These are phyloP conservation scores for Achatina immaculata DNA, from an alignment of 1,140 invertebrate genomes.

Conservation along the genomic window DNA sequence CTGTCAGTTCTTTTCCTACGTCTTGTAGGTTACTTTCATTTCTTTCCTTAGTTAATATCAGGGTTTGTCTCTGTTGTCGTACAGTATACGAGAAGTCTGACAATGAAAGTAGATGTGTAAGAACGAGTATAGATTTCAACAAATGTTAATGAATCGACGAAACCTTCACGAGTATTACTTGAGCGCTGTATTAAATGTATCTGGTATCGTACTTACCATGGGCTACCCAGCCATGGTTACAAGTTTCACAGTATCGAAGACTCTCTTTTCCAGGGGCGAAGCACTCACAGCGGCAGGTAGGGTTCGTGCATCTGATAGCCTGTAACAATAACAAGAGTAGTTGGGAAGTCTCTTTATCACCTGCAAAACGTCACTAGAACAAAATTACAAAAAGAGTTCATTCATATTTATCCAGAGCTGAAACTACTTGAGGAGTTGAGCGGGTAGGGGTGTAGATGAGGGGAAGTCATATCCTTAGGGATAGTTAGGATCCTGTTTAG, in stretches of 20 bases:
- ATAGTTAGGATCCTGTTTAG: conserved; percentile 3
- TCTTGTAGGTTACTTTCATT: no score
- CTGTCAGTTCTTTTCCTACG: no score
- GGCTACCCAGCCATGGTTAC: conserved; percentile 83
- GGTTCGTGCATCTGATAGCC: conserved; percentile 82
- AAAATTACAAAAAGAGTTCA: not conserved
- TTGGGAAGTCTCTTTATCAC: conserved; percentile 4
- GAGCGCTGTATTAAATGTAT: no score
- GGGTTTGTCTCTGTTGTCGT: no score
- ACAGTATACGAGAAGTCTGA: no score
- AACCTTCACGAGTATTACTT: no score
- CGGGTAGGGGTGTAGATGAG: not conserved
- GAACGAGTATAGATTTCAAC: no score
- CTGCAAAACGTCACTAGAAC: no score
- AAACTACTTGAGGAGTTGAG: not conserved
- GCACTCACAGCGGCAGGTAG: conserved; percentile 80
- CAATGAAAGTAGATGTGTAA: no score
- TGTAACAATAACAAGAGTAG: conserved; percentile 71
- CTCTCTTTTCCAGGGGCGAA: conserved; percentile 81
- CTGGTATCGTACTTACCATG: conserved; percentile 78
- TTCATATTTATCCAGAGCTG: no score
- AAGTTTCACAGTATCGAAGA: conserved; percentile 80
- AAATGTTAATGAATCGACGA: no score
- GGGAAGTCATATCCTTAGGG: not conserved
- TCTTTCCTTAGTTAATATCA: no score